Evolutionary conservation across 2,888 invertebrate species (phyloP).

Genomic region (Marasmarcha lunaedactyla): DNA sequence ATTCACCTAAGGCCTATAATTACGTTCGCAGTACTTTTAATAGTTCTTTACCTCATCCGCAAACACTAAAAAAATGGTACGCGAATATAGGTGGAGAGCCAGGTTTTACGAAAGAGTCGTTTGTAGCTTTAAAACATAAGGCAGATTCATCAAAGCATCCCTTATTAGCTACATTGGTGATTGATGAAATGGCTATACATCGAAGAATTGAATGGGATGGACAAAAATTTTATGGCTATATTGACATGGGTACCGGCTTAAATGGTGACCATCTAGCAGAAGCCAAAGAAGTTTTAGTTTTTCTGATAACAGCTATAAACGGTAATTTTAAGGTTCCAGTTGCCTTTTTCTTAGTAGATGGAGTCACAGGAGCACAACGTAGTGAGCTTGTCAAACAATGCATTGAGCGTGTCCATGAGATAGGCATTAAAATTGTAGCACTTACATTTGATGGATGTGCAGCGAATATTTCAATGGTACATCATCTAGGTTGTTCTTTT

Average conservation of each 20-base stretch:
- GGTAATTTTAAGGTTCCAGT: conserved; percentile 12
- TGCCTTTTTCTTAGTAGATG: conserved; percentile 10
- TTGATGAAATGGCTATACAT: background rate
- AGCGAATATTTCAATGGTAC: no score
- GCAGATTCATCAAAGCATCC: background rate
- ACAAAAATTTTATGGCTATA: background rate
- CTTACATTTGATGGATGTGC: no score
- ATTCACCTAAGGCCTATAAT: background rate
- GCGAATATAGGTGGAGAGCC: background rate
- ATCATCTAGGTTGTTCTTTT: no score
- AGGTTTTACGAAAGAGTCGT: background rate
- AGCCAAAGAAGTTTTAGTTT: background rate
- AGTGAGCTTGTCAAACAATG: background rate
- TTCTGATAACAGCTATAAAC: background rate
- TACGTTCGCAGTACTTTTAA: background rate
- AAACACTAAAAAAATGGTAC: background rate
- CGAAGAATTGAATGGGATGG: background rate
- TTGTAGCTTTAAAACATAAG: background rate
- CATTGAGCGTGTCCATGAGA: background rate
- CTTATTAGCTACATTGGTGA: background rate
- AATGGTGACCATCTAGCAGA: background rate
- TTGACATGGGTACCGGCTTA: background rate
- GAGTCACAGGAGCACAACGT: background rate
- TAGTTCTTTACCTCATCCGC: background rate
- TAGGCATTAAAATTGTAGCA: background rate